Base-by-base conservation (phyloP, 1,140 invertebrate species). In the Cephus cinctus region DNA sequence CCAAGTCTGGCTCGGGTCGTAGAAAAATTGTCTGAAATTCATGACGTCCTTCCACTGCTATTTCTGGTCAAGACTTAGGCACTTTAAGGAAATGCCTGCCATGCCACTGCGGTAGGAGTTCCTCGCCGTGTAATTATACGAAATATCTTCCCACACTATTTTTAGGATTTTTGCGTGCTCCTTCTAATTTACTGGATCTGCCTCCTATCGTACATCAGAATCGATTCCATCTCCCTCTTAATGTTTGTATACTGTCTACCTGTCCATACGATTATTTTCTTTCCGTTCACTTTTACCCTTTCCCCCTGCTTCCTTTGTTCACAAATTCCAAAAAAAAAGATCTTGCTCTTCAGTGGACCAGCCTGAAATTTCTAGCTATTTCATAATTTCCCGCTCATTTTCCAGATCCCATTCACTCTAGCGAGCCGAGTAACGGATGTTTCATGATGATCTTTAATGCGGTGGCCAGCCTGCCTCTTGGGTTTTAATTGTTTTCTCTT, bases 91-190 rank as follows among this genome's bases (percentile, higher is more conserved):
- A 58, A 61, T 63, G 56, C 61, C 52, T 52, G 47, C 56, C 61
- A 55, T 63, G 52, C 61, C 54, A 55, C 54, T 47, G 52, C 31
- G 51, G 54, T 56, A 53, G 55, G 52, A 50, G 42, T 19, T 14
- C 5, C 35, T 30, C 36, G 51, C 47, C 44, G 43, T 53, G 39
- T 63, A 57, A 63, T 63, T 59, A 63, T 54, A 39, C 42, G 45
- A 43, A 56, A 50, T 56, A 61, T 59, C 56, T 63, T 63, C 61
- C 61, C 56, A 61, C 54, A 61, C 52, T 59, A 59, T 61, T 63
- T 63, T 60, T 53, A 49, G 22, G 27, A 50, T 54, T 56, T 63
- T 63, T 56, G 57, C 58, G 57, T 57, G 60, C 49, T 51, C 48
- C 50, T 49, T 47, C 55, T 56, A 54, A 59, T 60, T 63, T 63